Evolutionary conservation across 2,888 invertebrate genomes (phyloP).

Genomic region (Lycia hirtaria): DNA sequence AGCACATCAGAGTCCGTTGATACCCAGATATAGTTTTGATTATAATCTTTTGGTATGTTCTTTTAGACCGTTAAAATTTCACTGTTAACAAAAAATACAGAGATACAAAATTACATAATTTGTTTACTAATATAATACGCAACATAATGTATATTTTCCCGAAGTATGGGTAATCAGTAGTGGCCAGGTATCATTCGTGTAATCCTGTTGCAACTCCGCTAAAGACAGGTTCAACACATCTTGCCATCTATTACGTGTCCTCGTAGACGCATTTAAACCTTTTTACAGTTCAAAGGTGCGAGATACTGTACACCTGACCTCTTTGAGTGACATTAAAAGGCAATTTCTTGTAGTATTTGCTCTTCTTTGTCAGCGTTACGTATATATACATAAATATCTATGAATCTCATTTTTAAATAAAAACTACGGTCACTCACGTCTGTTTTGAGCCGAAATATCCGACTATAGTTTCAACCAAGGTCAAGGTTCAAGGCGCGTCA

Average conservation of each 20-base stretch:
- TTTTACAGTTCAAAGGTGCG: slow-evolving; percentile 42
- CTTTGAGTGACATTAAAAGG: background rate
- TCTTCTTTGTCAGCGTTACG: background rate
- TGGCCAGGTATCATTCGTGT: slow-evolving; percentile 24
- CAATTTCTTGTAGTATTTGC: background rate
- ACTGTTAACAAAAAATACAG: no score
- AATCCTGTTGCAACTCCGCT: slow-evolving; percentile 28
- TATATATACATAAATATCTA: background rate
- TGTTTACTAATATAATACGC: background rate
- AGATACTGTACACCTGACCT: slow-evolving; percentile 28
- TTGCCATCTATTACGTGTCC: slow-evolving; percentile 54
- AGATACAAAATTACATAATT: no score
- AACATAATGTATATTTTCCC: background rate
- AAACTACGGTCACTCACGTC: no score
- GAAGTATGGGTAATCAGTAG: slow-evolving; percentile 18
- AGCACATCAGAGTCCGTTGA: no score
- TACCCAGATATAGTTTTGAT: no score
- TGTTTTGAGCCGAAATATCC: no score
- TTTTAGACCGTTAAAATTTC: no score
- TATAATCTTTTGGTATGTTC: no score
- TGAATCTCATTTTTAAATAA: no score
- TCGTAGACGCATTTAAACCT: slow-evolving; percentile 45
- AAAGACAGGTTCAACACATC: slow-evolving; percentile 60
- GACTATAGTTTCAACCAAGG: no score
- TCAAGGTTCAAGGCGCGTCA: no score